phyloP scores from a whole-genome alignment of 2,797 vertebrate species.

The Pseudotriccus pelzelni region DNA sequence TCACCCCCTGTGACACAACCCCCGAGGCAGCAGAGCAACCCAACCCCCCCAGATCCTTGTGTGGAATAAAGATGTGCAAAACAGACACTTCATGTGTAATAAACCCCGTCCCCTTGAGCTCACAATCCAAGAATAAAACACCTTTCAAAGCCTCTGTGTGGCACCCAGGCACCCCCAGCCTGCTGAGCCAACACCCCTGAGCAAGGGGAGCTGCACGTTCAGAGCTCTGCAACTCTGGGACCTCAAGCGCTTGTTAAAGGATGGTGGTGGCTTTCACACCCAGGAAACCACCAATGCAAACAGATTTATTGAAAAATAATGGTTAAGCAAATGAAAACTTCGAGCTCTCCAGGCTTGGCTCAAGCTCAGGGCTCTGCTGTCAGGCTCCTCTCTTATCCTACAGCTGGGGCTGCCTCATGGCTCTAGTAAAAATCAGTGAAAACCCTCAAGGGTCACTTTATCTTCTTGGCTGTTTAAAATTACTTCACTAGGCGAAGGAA shows the following conservation, averaged over 20 bases:
- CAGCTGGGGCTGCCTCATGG: neutral
- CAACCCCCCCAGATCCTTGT: neutral
- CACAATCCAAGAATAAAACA: neutral
- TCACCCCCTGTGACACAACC: neutral
- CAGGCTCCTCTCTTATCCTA: neutral
- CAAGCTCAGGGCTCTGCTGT: neutral
- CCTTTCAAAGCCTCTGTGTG: neutral
- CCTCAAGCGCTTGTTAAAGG: neutral
- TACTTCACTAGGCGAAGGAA: neutral
- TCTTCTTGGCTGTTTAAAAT: neutral
- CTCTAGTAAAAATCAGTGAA: neutral
- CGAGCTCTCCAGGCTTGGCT: neutral
- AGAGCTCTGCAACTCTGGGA: neutral
- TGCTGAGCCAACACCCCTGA: neutral
- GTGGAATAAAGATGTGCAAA: neutral
- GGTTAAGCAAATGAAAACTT: neutral
- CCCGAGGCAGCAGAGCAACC: neutral
- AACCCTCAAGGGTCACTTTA: neutral
- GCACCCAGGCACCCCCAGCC: too few species aligned
- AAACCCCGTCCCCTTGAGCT: neutral
- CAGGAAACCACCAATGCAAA: neutral
- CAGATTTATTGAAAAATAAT: neutral
- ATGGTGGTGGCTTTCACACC: neutral
- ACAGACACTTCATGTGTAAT: too few species aligned
- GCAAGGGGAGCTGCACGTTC: neutral